Base-by-base conservation (phyloP, 2,797 vertebrate genomes). In the Varecia variegata region DNA sequence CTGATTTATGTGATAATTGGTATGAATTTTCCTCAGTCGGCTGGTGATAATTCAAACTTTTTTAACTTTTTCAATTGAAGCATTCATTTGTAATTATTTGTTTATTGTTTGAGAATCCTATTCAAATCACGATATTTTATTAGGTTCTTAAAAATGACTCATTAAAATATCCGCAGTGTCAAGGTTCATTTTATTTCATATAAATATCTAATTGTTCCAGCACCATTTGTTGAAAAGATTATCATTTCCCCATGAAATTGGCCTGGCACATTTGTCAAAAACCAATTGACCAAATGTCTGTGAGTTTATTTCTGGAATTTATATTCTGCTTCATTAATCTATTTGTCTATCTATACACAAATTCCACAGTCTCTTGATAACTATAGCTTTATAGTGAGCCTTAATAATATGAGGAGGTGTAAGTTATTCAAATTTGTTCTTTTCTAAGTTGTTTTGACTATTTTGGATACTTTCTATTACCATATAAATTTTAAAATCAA, bases 111-210 rank as follows among this genome's bases (percentile, higher is more conserved):
- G 70, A 96, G 96, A 96, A 87, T 35, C 40, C n/a, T 98, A 90
- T 98, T 98, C 88, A 97, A 62, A 90, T 93, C 94, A 95, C 71
- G 96, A 93, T 97, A 97, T 97, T 97, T 98, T 97, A 98, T 98
- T 98, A 97, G 94, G 76, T 97, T 95, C 83, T 97, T 97, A 88
- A 97, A 97, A 98, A 92, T 94, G 88, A 93, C 94, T 96, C 87
- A 97, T 98, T 98, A 98, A 98, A 98, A 98, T 97, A 93, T 97
- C 35, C 38, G 54, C 32, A 71, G 17, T 23, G 4, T 35, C 43
- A 79, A 84, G 15, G 15, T 79, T 90, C 74, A 81, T 88, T 88
- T 93, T 74, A 96, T 56, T 74, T 15, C 15, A n/a, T 10, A 40
- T 25, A 94, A 90, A 90, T 82, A 95, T 27, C n/a, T 50, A 47